phyloP scores from a whole-genome alignment of 2,888 invertebrate genomes.

The Erebia palarica region DNA sequence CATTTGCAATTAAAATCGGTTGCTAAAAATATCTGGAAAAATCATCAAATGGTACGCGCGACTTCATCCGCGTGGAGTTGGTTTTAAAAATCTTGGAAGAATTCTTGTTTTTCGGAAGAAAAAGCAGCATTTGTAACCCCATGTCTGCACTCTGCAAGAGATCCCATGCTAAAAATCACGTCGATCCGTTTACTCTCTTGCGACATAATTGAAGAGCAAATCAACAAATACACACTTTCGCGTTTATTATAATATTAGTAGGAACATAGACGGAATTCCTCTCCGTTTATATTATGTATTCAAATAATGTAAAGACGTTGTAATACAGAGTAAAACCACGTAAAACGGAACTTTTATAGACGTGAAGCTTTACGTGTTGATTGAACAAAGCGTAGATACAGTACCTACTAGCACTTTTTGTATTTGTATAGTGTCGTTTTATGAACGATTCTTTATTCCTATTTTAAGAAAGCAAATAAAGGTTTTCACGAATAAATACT shows the following conservation, averaged over 20 bases:
- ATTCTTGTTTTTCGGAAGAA: too few relatives aligned
- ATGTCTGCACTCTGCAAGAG: too few relatives aligned
- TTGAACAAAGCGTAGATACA: background rate
- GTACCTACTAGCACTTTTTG: background rate
- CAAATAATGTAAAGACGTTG: background rate
- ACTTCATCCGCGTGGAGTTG: too few relatives aligned
- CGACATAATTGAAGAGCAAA: too few relatives aligned
- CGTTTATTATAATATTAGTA: background rate
- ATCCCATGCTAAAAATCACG: too few relatives aligned
- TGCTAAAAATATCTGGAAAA: too few relatives aligned
- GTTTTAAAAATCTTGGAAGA: too few relatives aligned
- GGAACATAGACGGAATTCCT: background rate
- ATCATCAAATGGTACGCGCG: too few relatives aligned
- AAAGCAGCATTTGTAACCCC: too few relatives aligned
- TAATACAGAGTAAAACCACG: background rate
- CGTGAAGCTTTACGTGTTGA: background rate
- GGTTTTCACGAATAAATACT: background rate
- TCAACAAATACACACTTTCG: too few relatives aligned
- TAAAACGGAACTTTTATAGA: constrained; percentile 3
- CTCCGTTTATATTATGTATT: background rate
- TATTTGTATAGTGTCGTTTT: background rate
- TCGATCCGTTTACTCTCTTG: too few relatives aligned
- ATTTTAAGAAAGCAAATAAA: background rate
- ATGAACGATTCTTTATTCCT: background rate
- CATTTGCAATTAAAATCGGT: too few relatives aligned